Conservation (phyloP, 2,113 vertebrate genomes). For the Rhagologus leucostigma region DNA sequence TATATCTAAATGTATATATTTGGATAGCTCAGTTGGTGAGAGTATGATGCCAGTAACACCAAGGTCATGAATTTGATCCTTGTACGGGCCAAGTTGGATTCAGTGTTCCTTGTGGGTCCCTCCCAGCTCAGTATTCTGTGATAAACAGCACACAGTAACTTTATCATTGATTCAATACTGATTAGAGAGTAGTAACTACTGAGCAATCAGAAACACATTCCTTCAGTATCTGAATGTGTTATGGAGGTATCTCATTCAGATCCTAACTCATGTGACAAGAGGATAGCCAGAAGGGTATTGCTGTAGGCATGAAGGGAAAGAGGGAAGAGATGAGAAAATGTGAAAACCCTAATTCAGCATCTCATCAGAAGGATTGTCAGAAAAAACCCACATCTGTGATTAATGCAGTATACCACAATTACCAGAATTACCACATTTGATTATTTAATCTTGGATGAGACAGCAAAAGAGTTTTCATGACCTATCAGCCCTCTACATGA, state of each 20-base stretch:
- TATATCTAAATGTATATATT: neutral
- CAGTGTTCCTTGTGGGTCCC: accelerated
- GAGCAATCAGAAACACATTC: neutral
- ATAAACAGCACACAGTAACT: neutral
- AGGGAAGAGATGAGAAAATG: neutral
- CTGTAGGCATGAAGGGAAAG: neutral
- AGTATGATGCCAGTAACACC: neutral
- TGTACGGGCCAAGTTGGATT: accelerated
- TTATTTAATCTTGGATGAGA: neutral
- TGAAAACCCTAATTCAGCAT: neutral
- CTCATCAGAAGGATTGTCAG: neutral
- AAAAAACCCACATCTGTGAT: neutral
- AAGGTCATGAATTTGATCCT: neutral
- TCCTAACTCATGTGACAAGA: neutral
- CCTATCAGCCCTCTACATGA: neutral
- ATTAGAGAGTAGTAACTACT: neutral
- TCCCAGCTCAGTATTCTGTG: neutral
- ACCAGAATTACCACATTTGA: neutral
- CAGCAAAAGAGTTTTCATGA: neutral
- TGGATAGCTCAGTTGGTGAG: neutral
- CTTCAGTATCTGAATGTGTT: neutral
- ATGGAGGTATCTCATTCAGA: neutral
- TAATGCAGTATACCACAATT: neutral
- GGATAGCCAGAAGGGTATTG: neutral
- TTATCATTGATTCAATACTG: neutral